These are phyloP conservation scores for Rhyacophila brunnea DNA, from an alignment of 1,140 invertebrate genomes.

Conservation along the genomic window DNA sequence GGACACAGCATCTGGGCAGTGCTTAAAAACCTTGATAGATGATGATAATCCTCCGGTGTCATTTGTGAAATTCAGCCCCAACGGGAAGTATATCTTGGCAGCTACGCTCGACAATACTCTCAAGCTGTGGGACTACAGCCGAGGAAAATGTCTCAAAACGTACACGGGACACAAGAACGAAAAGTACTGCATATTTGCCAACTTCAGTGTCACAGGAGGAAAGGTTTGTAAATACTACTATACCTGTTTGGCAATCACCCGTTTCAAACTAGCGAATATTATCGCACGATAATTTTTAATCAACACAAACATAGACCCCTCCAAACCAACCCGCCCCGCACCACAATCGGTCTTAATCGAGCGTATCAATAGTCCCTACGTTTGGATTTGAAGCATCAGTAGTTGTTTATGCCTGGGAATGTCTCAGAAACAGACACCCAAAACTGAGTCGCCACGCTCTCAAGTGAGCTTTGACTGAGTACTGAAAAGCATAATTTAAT, in stretches of 20 bases:
- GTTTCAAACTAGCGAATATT: background rate
- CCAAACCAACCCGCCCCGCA: no score
- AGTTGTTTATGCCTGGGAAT: no score
- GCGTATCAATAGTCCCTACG: no score
- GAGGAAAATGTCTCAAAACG: slow-evolving; percentile 95
- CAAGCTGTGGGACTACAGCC: slow-evolving; percentile 99
- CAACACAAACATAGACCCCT: no score
- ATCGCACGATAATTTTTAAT: no score
- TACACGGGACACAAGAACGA: slow-evolving; percentile 98
- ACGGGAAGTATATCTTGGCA: slow-evolving; percentile 98
- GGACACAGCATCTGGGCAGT: slow-evolving; percentile 99
- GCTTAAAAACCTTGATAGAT: slow-evolving; percentile 95
- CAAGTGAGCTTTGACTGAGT: background rate
- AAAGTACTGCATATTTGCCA: slow-evolving; percentile 99
- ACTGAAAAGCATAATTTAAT: background rate
- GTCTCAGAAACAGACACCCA: no score
- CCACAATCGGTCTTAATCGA: no score
- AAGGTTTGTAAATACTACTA: slow-evolving; percentile 77
- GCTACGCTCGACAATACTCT: slow-evolving; percentile 98
- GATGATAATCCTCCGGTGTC: slow-evolving; percentile 99
- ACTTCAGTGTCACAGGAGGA: slow-evolving; percentile 99
- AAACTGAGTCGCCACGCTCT: no score
- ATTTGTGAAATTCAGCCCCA: slow-evolving; percentile 99
- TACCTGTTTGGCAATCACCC: background rate
- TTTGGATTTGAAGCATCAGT: no score